Base-by-base conservation (phyloP, 2,888 invertebrate species). In the Eretmocerus hayati region DNA sequence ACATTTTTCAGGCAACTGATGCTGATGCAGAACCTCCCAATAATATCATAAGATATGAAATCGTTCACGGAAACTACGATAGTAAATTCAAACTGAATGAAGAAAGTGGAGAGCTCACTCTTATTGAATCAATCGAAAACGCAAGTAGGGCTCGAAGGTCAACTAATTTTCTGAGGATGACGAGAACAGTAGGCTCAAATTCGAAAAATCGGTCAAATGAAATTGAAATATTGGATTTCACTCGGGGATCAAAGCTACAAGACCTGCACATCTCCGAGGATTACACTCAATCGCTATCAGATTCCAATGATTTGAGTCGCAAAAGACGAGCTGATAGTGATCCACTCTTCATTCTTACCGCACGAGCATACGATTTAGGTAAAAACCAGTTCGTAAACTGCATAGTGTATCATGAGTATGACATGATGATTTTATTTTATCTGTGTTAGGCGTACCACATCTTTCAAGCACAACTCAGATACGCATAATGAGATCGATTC, bases 21-120 rank as follows among this genome's bases (percentile, higher is more conserved):
- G 81, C 79, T 62, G 92, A 93, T 69, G 81, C 88, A 18, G 85
- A 86, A 55, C 74, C 84, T 39, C 90, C 91, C 41, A 92, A 92
- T 71, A 91, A 91, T 71, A 79, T 85, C 64, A 81, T 92, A 19
- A 81, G 84, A 64, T 92, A 91, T 69, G 88, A 90, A 75, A 77
- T 92, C 42, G 78, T 86, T 57, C 81, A 83, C 62, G 87, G 87
- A 30, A 86, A 86, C 66, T 80, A 79, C 59, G 82, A 84, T 43
- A 83, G 84, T 56, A 84, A 86, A 67, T 86, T 90, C 67, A 72
- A 80, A 19, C 73, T 90, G 36, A 80, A 90, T 67, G 82, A 84
- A 63, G 77, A 82, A 55, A 86, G 87, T 55, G 93, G 85, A 8
- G 85, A 88, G 69, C 66, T 89, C 46, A 79, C 78, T 54, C 74